A percentile compares a stretch with the other conserved stretches of the same genome.
These are phyloP conservation scores for Elgaria multicarinata DNA, from an alignment of 2,113 vertebrate species.

Conservation along the genomic window DNA sequence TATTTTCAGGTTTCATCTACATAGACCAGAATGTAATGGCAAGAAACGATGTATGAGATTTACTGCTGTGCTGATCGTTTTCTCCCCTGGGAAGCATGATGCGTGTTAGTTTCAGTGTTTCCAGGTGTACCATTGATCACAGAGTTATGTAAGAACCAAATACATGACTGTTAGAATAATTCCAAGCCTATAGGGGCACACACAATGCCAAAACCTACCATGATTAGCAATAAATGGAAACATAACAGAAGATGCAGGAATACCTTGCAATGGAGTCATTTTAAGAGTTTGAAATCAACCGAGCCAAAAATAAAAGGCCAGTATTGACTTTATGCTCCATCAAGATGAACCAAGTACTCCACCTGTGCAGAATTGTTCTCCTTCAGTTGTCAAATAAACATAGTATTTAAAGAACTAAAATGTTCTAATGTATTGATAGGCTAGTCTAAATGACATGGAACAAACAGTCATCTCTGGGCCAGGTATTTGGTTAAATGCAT, in stretches of 20 bases:
- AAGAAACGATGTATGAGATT: slow-evolving; percentile 38
- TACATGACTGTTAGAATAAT: slow-evolving; percentile 66
- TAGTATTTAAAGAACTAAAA: not conserved
- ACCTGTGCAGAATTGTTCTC: not conserved
- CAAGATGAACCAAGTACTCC: not conserved
- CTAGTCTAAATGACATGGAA: not conserved
- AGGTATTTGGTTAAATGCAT: not conserved
- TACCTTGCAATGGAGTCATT: slow-evolving; percentile 51
- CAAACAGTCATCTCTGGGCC: not conserved
- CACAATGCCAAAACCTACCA: slow-evolving; percentile 64
- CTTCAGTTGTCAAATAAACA: not conserved
- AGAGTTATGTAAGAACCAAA: slow-evolving; percentile 54
- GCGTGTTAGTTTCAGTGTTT: slow-evolving; percentile 32
- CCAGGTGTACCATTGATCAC: slow-evolving; percentile 42
- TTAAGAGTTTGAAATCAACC: slow-evolving; percentile 63
- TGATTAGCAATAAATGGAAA: slow-evolving; percentile 70
- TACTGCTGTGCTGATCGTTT: slow-evolving; percentile 36
- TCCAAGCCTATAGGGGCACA: slow-evolving; percentile 50
- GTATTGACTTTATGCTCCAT: slow-evolving; percentile 45
- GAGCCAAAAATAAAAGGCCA: slow-evolving; percentile 53
- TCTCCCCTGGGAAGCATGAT: not conserved
- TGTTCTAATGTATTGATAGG: not conserved
- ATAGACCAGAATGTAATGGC: slow-evolving; percentile 31
- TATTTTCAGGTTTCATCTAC: slow-evolving; percentile 29
- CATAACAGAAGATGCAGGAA: slow-evolving; percentile 40